These are phyloP conservation scores for Chironomus tepperi DNA, from an alignment of 1,140 invertebrate species.

Conservation along the genomic window DNA sequence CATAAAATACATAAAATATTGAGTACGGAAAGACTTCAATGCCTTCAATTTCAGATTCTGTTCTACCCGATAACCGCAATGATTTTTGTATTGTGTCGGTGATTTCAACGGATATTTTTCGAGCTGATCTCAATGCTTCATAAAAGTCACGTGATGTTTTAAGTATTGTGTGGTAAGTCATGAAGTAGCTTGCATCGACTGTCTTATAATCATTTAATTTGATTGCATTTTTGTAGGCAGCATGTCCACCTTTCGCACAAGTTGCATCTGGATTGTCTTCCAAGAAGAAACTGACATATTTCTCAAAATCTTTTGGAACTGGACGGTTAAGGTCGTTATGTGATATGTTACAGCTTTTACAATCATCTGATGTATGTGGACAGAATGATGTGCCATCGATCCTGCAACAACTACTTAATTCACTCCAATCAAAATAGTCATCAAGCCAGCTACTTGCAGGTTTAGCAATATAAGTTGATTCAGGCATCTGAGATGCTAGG, in stretches of 20 bases:
- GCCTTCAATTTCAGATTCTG: slow-evolving; percentile 39
- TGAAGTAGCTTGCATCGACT: slow-evolving; percentile 76
- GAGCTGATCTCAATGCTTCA: slow-evolving; percentile 70
- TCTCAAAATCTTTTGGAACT: slow-evolving; percentile 55
- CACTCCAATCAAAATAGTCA: slow-evolving; percentile 90
- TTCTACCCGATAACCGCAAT: slow-evolving; percentile 41
- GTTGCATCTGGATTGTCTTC: slow-evolving; percentile 74
- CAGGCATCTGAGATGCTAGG: slow-evolving; percentile 55
- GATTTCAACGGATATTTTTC: slow-evolving; percentile 72
- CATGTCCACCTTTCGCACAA: slow-evolving; percentile 84
- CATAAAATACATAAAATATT: slow-evolving; percentile 98
- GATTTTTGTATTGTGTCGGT: slow-evolving; percentile 62
- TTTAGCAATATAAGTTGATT: slow-evolving; percentile 76
- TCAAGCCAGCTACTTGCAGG: slow-evolving; percentile 93
- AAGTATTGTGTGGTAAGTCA: slow-evolving; percentile 90
- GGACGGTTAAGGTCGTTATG: slow-evolving; percentile 45
- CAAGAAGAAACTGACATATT: slow-evolving; percentile 80
- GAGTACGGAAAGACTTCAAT: slow-evolving; percentile 95
- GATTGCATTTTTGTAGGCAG: slow-evolving; percentile 65
- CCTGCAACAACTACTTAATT: slow-evolving; percentile 48
- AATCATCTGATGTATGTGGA: slow-evolving; percentile 45
- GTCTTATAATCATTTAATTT: slow-evolving; percentile 33
- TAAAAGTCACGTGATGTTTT: slow-evolving; percentile 90
- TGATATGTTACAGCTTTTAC: slow-evolving; percentile 31
- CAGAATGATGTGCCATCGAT: slow-evolving; percentile 52